Percentiles rank a stretch among this genome's conserved stretches.
Evolutionary conservation across 2,888 invertebrate species (phyloP).

Genomic region (Drosophila fungiperda): DNA sequence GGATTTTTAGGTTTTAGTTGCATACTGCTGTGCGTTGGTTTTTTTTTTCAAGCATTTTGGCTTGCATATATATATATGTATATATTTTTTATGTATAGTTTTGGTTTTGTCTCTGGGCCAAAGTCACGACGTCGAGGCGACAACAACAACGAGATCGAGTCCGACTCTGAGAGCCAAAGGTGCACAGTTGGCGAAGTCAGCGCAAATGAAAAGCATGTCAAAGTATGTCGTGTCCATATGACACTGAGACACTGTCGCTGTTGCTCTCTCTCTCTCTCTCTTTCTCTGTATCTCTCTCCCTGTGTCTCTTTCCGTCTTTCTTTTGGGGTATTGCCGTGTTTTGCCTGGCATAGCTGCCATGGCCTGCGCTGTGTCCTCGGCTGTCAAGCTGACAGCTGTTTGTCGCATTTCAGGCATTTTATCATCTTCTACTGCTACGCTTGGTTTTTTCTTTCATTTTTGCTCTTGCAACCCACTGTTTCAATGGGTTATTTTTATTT

Average conservation of each 20-base stretch:
- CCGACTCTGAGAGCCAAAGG: conserved; percentile 20
- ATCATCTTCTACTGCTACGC: conserved; percentile 53
- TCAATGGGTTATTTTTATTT: conserved; percentile 5
- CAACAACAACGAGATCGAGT: conserved; percentile 16
- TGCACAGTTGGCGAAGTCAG: conserved; percentile 62
- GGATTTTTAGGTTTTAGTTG: conserved; percentile 59
- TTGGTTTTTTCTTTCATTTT: conserved; percentile 13
- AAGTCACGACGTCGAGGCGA: conserved; percentile 43
- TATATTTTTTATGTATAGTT: conserved; percentile 5
- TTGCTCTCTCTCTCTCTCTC: conserved; percentile 6
- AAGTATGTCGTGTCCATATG: conserved; percentile 67
- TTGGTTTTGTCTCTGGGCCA: conserved; percentile 56
- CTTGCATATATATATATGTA: neutral
- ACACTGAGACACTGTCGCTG: conserved; percentile 41
- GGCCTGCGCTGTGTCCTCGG: conserved; percentile 44
- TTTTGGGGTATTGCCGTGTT: conserved; percentile 11
- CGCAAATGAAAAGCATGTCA: conserved; percentile 69
- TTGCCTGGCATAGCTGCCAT: conserved; percentile 31
- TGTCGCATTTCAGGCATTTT: conserved; percentile 72
- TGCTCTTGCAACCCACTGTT: conserved; percentile 1
- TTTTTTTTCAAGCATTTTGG: neutral
- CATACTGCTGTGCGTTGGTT: conserved; percentile 31
- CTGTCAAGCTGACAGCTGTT: conserved; percentile 74
- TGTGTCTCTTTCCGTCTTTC: conserved; percentile 2
- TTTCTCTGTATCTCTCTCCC: conserved; percentile 16